Evolutionary conservation across 2,888 invertebrate genomes (phyloP).

Genomic region (Tipula helvola): DNA sequence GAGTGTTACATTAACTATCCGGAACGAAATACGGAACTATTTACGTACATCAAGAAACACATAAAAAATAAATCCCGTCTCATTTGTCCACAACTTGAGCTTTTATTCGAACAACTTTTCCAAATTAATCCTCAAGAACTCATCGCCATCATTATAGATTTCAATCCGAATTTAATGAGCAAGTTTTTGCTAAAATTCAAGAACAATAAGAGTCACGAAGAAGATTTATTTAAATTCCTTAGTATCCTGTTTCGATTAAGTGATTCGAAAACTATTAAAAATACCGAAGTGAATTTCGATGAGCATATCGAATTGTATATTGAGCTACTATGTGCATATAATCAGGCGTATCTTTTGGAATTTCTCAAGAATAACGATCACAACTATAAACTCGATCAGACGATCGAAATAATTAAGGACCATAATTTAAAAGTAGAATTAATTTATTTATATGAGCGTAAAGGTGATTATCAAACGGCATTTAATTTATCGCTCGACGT

Average conservation of each 20-base stretch:
- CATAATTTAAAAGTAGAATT: conserved; percentile 51
- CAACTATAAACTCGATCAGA: conserved; percentile 48
- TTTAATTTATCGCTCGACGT: conserved; percentile 46
- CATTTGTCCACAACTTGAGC: conserved; percentile 36
- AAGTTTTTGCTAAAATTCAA: conserved; percentile 33
- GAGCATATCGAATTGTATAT: conserved; percentile 45
- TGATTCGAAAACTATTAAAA: background rate
- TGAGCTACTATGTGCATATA: conserved; percentile 46
- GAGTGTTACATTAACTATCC: conserved; percentile 54
- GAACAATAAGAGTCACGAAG: conserved; percentile 23
- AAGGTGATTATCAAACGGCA: conserved; percentile 59
- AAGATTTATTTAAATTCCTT: conserved; percentile 41
- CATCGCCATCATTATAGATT: conserved; percentile 47
- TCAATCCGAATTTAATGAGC: conserved; percentile 36
- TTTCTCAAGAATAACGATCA: conserved; percentile 41
- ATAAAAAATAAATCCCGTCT: conserved; percentile 32
- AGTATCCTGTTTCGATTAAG: conserved; percentile 41
- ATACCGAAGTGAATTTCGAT: conserved; percentile 26
- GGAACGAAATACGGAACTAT: conserved; percentile 47
- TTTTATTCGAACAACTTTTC: conserved; percentile 41
- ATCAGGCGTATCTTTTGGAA: conserved; percentile 40
- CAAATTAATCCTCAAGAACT: conserved; percentile 47
- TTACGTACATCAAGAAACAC: conserved; percentile 41
- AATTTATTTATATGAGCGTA: conserved; percentile 60
- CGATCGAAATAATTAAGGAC: conserved; percentile 48